Conservation (phyloP, 2,113 vertebrate species). For the Engraulis encrasicolus region DNA sequence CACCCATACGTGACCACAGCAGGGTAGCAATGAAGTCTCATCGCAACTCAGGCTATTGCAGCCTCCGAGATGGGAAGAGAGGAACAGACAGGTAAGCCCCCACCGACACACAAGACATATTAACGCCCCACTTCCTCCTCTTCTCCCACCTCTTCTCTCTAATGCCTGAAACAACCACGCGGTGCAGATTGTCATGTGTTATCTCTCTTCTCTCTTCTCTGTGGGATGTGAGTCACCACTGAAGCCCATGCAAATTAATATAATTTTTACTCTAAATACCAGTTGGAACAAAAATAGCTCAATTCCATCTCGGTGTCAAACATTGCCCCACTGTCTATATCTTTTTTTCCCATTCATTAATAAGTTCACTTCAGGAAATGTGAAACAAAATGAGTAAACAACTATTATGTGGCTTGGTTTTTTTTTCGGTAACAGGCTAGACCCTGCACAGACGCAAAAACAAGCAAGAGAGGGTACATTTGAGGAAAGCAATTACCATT, state of each 20-base stretch:
- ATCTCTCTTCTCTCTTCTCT: neutral
- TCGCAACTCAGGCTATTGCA: neutral
- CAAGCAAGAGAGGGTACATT: neutral
- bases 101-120: too few species aligned
- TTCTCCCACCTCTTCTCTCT: too few species aligned
- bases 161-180: neutral
- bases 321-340: neutral
- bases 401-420: neutral
- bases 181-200: neutral
- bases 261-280: neutral
- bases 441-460: neutral
- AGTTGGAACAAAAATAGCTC: neutral
- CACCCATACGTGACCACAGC: too few species aligned
- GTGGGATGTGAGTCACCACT: neutral
- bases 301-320: neutral
- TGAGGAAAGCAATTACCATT: neutral
- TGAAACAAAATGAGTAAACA: neutral
- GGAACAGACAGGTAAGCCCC: neutral
- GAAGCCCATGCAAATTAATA: slow-evolving; percentile 3
- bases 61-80: neutral
- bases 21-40: too few species aligned
- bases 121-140: too few species aligned
- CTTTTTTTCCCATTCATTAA: too few species aligned
- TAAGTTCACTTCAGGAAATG: neutral
- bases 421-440: neutral